Conservation (phyloP, 2,888 invertebrate species). For the Crocallis elinguaria region DNA sequence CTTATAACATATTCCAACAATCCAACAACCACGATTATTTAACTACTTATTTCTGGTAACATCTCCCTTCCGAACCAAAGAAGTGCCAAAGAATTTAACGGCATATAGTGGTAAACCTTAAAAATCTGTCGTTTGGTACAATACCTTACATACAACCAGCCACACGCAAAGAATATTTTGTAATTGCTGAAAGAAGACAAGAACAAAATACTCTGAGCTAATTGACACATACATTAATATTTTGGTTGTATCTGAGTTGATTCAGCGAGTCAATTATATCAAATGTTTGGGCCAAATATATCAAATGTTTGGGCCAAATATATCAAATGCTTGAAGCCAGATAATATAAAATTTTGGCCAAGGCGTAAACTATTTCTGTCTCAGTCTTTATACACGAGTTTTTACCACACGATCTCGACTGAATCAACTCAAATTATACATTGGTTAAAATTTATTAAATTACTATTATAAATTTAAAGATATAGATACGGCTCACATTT, state of each 20-base stretch:
- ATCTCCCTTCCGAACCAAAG: background rate
- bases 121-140: conserved; percentile 72
- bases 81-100: conserved; percentile 5
- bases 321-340: too few relatives aligned
- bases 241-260: too few relatives aligned
- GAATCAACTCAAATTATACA: conserved; percentile 6
- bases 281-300: too few relatives aligned
- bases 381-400: too few relatives aligned
- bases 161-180: conserved; percentile 94
- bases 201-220: conserved; percentile 83
- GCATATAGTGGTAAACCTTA: conserved; percentile 66
- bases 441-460: background rate
- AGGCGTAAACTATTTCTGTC: too few relatives aligned
- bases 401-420: background rate
- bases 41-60: background rate
- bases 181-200: conserved; percentile 89
- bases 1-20: too few relatives aligned
- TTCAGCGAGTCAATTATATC: too few relatives aligned
- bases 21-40: too few relatives aligned
- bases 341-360: too few relatives aligned
- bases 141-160: conserved; percentile 94
- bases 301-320: too few relatives aligned
- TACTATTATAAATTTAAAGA: conserved; percentile 1
- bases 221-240: conserved; percentile 14
- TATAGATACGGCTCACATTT: conserved; percentile 27